Base-by-base conservation (phyloP, 2,113 vertebrate species). In the Oxyruncus cristatus region DNA sequence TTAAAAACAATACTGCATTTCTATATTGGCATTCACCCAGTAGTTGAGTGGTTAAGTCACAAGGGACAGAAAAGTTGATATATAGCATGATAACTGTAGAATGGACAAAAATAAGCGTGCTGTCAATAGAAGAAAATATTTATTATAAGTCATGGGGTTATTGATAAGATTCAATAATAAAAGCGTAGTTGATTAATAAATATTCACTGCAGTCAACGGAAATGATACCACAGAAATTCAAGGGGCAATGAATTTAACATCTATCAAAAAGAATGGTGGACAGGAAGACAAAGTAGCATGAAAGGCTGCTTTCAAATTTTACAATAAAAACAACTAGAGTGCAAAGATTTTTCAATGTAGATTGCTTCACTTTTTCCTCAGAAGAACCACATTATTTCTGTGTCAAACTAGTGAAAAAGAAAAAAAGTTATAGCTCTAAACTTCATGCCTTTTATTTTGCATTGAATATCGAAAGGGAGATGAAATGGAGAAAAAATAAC, bases 391-490 rank as follows among this genome's bases (percentile, higher is more conserved):
- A 85, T 96, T 96, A 94, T 82, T 90, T 59, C 17, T 84, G 35
- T 72, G 70, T 92, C 83, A 90, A 96, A 93, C 39, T 68, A 84
- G 28, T 91, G 92, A 97, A 93, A 72, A 33, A 33, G 58, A n/a
- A 93, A 95, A 62, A 72, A 70, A 91, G 71, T 96, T 85, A 89
- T 0, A 87, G 76, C 88, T 89, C 91, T 96, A 84, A 98, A 92
- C n/a, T 96, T 97, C 50, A 90, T 55, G 17, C 76, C 46, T 96
- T 97, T 95, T 58, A 28, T 95, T 97, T 96, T 86, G 42, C 46
- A 91, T 2, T 89, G 56, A 95, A 91, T 52, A 95, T 91, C 92
- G 95, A 97, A 97, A 92, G 44, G 61, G 23, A 44, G 58, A 83
- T 32, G 63, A 93, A 61, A 76, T 27, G 71, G 5, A 76, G 20